phyloP scores from a whole-genome alignment of 2,113 vertebrate species.

The Electrona antarctica region DNA sequence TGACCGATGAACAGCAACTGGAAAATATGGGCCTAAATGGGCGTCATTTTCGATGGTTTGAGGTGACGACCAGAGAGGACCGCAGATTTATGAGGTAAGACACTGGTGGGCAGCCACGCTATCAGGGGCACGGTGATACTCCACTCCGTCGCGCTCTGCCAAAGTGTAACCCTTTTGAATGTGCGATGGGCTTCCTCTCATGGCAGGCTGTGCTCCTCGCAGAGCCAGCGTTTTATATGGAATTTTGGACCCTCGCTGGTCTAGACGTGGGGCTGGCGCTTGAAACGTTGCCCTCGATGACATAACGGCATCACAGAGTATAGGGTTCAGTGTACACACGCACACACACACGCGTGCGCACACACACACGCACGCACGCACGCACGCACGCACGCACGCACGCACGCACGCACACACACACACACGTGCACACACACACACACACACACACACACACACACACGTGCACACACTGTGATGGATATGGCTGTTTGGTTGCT shows the following conservation, averaged over 20 bases:
- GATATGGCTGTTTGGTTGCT: slow-evolving; percentile 50
- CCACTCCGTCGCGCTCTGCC: slow-evolving; percentile 36
- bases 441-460: no score
- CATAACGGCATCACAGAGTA: slow-evolving; percentile 43
- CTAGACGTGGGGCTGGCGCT: slow-evolving; percentile 64
- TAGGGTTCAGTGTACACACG: slow-evolving; percentile 51
- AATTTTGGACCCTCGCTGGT: slow-evolving; percentile 63
- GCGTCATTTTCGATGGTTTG: slow-evolving; percentile 72
- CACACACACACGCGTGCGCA: slow-evolving; percentile 54
- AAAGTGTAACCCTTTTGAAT: slow-evolving; percentile 30
- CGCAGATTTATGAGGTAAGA: slow-evolving; percentile 72
- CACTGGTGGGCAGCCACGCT: slow-evolving; percentile 45
- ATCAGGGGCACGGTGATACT: slow-evolving; percentile 44
- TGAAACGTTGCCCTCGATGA: slow-evolving; percentile 65
- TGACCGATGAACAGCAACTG: slow-evolving; percentile 68
- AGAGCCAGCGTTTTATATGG: slow-evolving; percentile 60
- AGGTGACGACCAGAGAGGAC: slow-evolving; percentile 66
- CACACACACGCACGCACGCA: slow-evolving; percentile 50
- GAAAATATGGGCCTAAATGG: slow-evolving; percentile 64
- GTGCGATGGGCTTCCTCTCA: slow-evolving; percentile 54
- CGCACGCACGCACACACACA: slow-evolving; percentile 49
- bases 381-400: slow-evolving; percentile 54
- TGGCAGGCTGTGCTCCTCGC: slow-evolving; percentile 49
- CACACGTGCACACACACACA: no score
- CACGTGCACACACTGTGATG: slow-evolving; percentile 36